phyloP scores from a whole-genome alignment of 2,113 vertebrate genomes.

The Mellivora capensis region DNA sequence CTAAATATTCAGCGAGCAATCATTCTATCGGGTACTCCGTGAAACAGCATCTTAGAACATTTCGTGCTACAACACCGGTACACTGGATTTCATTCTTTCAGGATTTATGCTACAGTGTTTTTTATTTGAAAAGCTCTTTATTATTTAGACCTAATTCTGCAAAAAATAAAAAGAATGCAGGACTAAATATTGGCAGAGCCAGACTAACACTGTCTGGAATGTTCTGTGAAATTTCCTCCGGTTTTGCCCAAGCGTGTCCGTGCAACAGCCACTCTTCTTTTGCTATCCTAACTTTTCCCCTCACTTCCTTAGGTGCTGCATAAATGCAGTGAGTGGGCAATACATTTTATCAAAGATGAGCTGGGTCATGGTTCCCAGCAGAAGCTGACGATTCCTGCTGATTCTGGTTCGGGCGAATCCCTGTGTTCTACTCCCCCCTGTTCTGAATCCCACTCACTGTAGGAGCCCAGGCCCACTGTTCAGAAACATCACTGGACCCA shows the following conservation, averaged over 20 bases:
- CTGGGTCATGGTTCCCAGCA: neutral
- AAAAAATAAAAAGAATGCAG: neutral
- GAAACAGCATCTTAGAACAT: neutral
- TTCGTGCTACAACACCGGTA: neutral
- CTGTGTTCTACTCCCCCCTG: neutral
- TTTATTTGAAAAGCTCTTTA: slow-evolving; percentile 27
- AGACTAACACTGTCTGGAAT: neutral
- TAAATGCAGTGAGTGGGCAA: neutral
- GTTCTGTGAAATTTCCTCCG: neutral
- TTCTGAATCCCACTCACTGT: neutral
- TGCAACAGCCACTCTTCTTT: neutral
- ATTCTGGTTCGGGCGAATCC: neutral
- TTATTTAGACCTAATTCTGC: slow-evolving; percentile 27
- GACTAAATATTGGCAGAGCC: neutral
- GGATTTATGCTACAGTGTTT: neutral
- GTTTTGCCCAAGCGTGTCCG: neutral
- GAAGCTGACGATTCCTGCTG: neutral
- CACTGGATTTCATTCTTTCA: neutral
- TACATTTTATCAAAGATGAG: neutral
- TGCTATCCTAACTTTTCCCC: neutral
- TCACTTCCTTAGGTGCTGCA: neutral
- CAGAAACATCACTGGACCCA: neutral
- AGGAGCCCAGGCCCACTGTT: neutral
- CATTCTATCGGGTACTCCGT: neutral
- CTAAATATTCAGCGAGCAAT: neutral